Base-by-base conservation (phyloP, 2,888 invertebrate species). In the Smittia sp. region DNA sequence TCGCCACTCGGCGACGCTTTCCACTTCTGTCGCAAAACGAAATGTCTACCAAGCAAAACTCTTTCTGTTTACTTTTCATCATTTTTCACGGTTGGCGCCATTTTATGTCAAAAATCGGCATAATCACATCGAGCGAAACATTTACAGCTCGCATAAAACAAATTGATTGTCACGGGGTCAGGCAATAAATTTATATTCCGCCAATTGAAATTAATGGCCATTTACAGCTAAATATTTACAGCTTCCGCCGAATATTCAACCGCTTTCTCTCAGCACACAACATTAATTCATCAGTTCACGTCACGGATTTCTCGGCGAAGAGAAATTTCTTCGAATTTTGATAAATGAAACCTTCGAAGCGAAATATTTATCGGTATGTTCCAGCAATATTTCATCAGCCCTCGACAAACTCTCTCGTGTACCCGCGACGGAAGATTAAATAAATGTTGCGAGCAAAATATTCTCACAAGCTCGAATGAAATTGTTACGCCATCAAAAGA, bases 61-160 rank as follows among this genome's bases (percentile, higher is more conserved):
- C 46, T 13, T 46, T 11, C n/a, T 46, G 46, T 15, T 46, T 46
- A 46, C 46, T 46, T 46, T 46, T 32, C n/a, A 2, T n/a, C 13
- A 46, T 46, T 15, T 46, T 46, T 46, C 46, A 46, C 46, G 46
- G 46, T 46, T 46, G 46, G 46, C 46, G 46, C 46, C 46, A 46
- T 46, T 46, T 46, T 46, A 46, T 46, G 13, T 46, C 32, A 32
- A 32, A 32, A 9, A 2, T 46, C 9, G 46, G 46, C 2, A 13
- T n/a, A 46, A 46, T 46, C 46, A 46, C 3, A 46, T 11, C 2
- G n/a, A 46, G 46, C 15, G 11, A 46, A 46, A 11, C 15, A n/a
- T 46, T 15, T 46, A 46, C 46, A 46, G 46, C 46, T 32, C 9
- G 32, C 3, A 32, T 32, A n/a, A 46, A 46, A 11, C 46, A 46